These are phyloP conservation scores for Pholis gunnellus DNA, from an alignment of 2,113 vertebrate species.

Conservation along the genomic window DNA sequence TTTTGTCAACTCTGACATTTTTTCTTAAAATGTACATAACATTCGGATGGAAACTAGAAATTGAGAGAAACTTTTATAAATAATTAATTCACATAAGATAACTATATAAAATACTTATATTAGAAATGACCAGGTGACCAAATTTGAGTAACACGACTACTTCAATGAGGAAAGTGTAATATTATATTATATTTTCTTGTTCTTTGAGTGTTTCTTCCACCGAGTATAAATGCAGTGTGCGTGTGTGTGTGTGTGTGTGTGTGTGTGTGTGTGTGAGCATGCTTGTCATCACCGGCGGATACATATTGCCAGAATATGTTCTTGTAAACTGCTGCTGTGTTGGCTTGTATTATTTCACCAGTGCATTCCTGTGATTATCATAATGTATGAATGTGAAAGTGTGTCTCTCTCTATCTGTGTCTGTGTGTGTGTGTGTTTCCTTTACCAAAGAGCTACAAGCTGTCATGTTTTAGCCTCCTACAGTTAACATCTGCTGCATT, in stretches of 20 bases:
- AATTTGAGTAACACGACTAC: neutral
- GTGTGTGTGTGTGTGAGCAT: neutral
- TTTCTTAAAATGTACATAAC: neutral
- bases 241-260: neutral
- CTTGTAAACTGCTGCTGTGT: slow-evolving; percentile 20
- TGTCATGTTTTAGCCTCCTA: slow-evolving; percentile 91
- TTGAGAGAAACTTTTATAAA: neutral
- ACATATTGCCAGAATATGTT: slow-evolving; percentile 26
- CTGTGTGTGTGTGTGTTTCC: slow-evolving; percentile 49
- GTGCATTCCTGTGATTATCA: slow-evolving; percentile 42
- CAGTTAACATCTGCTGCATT: slow-evolving; percentile 91
- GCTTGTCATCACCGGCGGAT: neutral
- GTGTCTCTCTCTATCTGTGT: neutral
- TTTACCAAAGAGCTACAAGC: slow-evolving; percentile 88
- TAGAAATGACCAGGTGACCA: neutral
- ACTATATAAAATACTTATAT: neutral
- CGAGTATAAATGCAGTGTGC: neutral
- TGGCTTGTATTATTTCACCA: slow-evolving; percentile 30
- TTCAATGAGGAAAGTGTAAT: neutral
- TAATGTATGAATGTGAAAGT: slow-evolving; percentile 15
- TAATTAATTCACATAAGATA: neutral
- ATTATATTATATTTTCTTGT: neutral
- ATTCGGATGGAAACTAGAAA: neutral
- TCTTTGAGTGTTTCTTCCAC: neutral
- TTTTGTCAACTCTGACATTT: neutral